Conservation (phyloP, 1,140 invertebrate genomes). For the Nomia melanderi region DNA sequence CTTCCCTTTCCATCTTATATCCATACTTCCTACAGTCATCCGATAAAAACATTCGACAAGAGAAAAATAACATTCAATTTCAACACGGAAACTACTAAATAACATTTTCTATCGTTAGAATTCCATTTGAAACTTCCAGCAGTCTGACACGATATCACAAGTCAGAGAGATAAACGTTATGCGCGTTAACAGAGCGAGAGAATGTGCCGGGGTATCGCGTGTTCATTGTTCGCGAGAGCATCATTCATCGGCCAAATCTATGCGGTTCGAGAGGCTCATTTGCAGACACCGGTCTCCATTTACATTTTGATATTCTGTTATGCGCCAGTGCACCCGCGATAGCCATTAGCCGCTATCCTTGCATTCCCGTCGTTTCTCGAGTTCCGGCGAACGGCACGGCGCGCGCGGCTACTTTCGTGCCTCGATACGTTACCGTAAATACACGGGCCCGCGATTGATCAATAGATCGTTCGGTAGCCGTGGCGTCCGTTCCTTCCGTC, state of each 20-base stretch:
- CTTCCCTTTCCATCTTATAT: too few species aligned
- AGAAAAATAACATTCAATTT: too few species aligned
- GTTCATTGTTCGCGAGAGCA: neutral
- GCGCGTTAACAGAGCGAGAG: neutral
- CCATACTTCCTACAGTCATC: too few species aligned
- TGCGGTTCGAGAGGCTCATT: neutral
- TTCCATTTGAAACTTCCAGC: too few species aligned
- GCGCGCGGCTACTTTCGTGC: constrained; percentile 18
- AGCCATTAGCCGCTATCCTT: neutral
- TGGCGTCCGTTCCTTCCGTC: neutral
- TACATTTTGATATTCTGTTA: constrained; percentile 3
- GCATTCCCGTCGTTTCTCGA: neutral
- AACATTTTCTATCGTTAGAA: too few species aligned
- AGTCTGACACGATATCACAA: too few species aligned
- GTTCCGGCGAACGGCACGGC: neutral
- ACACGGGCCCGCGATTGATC: constrained; percentile 1
- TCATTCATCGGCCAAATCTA: neutral
- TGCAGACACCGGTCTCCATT: constrained; percentile 10
- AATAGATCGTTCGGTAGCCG: neutral
- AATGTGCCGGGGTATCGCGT: too few species aligned
- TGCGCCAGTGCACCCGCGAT: neutral
- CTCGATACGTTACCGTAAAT: constrained; percentile 22
- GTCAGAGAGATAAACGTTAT: too few species aligned
- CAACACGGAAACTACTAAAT: too few species aligned
- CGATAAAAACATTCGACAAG: too few species aligned